Conservation (phyloP, 2,888 invertebrate genomes). For the Diplazon laetatorius region DNA sequence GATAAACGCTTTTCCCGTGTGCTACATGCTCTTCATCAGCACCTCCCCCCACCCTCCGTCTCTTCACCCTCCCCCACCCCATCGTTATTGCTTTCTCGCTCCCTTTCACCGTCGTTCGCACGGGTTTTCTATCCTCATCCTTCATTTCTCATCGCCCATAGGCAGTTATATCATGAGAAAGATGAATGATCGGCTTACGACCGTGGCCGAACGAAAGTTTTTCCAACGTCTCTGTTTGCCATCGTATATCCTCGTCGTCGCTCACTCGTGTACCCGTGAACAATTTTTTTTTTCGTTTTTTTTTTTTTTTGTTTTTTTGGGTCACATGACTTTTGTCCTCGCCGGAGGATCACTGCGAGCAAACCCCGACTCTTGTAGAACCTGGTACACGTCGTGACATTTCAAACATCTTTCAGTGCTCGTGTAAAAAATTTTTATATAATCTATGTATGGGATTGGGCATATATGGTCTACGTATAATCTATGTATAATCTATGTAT, state of each 20-base stretch:
- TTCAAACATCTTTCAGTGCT: no score
- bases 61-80: no score
- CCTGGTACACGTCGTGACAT: no score
- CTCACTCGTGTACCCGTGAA: slow-evolving; percentile 7
- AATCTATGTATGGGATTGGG: no score
- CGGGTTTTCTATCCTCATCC: slow-evolving; percentile 52
- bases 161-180: slow-evolving; percentile 39
- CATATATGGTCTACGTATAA: no score
- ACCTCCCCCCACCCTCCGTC: no score
- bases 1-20: slow-evolving; percentile 59
- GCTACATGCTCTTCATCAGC: slow-evolving; percentile 62
- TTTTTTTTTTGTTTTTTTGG: no score
- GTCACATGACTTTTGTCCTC: no score
- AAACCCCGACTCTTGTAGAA: no score
- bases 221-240: slow-evolving; percentile 52
- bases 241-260: slow-evolving; percentile 44
- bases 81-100: slow-evolving; percentile 25
- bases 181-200: slow-evolving; percentile 58
- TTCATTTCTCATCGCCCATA: slow-evolving; percentile 31
- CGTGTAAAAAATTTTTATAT: no score
- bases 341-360: no score
- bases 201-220: slow-evolving; percentile 47
- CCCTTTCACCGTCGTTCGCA: slow-evolving; percentile 6
- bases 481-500: no score
- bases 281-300: slow-evolving; percentile 22